phyloP scores from a whole-genome alignment of 2,888 invertebrate species.

The Anodontia alba region DNA sequence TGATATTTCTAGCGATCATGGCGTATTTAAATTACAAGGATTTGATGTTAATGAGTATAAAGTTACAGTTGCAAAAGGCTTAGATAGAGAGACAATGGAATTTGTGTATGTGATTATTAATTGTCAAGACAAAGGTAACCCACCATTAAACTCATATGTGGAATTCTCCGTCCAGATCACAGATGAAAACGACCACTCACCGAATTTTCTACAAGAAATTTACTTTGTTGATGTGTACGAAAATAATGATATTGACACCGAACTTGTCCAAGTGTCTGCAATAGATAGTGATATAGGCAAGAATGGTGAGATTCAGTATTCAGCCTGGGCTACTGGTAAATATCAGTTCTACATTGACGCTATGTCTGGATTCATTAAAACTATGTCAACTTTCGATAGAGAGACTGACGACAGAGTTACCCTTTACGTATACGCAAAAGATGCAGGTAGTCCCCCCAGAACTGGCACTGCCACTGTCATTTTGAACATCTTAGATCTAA shows the following conservation, averaged over 20 bases:
- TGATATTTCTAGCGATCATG: constrained; percentile 62
- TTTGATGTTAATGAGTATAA: constrained; percentile 73
- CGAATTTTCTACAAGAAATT: constrained; percentile 89
- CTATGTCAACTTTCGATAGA: constrained; percentile 69
- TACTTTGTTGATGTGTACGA: constrained; percentile 68
- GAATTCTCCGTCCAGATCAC: constrained; percentile 86
- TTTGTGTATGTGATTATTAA: constrained; percentile 59
- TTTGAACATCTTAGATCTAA: constrained; percentile 58
- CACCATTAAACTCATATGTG: constrained; percentile 62
- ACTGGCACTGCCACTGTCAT: constrained; percentile 65
- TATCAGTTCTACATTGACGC: constrained; percentile 68
- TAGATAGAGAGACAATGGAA: constrained; percentile 65
- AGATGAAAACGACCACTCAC: constrained; percentile 96
- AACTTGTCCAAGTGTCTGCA: constrained; percentile 69
- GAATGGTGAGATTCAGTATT: constrained; percentile 70
- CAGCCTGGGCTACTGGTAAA: constrained; percentile 55
- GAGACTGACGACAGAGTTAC: constrained; percentile 63
- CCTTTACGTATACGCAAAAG: constrained; percentile 70
- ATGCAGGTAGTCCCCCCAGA: constrained; percentile 64
- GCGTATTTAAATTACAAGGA: constrained; percentile 71
- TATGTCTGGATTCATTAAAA: constrained; percentile 68
- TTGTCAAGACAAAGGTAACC: constrained; percentile 67
- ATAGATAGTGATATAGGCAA: constrained; percentile 69
- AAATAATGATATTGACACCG: constrained; percentile 68
- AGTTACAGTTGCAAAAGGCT: constrained; percentile 60